Evolutionary conservation across 2,113 vertebrate genomes (phyloP).

Genomic region (Oncorhynchus gorbuscha): DNA sequence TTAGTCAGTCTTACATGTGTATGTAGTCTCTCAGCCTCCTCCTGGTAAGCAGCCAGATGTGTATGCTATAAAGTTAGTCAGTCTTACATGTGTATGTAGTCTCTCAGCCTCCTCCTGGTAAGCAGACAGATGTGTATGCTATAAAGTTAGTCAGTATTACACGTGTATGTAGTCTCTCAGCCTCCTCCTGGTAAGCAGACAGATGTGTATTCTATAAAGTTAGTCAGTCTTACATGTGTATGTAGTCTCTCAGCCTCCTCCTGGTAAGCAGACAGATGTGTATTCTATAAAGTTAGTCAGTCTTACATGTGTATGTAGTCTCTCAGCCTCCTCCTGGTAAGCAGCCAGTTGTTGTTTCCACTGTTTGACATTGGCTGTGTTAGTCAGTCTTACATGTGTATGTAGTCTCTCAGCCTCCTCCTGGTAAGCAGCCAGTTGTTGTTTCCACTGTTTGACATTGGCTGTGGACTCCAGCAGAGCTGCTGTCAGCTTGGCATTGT

Average conservation of each 20-base stretch:
- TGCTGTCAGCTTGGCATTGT: conserved; percentile 97
- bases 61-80: too few species aligned
- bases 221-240: conserved; percentile 73
- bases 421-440: conserved; percentile 93
- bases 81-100: conserved; percentile 78
- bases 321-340: conserved; percentile 92
- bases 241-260: conserved; percentile 96
- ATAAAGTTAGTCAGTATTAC: conserved; percentile 45
- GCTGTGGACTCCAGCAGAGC: conserved; percentile 96
- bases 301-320: conserved; percentile 85
- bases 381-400: conserved; percentile 72
- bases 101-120: conserved; percentile 97
- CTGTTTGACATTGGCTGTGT: too few species aligned
- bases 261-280: conserved; percentile 94
- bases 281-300: conserved; percentile 65
- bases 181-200: conserved; percentile 91
- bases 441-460: conserved; percentile 99
- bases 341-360: too few species aligned
- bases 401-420: conserved; percentile 96
- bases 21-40: conserved; percentile 94
- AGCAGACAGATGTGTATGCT: conserved; percentile 89
- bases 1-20: conserved; percentile 71
- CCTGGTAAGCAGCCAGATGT: conserved; percentile 88
- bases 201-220: conserved; percentile 70
- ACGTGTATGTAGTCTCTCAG: conserved; percentile 89